These are phyloP conservation scores for Gopherus flavomarginatus DNA, from an alignment of 2,113 vertebrate genomes.

Conservation along the genomic window DNA sequence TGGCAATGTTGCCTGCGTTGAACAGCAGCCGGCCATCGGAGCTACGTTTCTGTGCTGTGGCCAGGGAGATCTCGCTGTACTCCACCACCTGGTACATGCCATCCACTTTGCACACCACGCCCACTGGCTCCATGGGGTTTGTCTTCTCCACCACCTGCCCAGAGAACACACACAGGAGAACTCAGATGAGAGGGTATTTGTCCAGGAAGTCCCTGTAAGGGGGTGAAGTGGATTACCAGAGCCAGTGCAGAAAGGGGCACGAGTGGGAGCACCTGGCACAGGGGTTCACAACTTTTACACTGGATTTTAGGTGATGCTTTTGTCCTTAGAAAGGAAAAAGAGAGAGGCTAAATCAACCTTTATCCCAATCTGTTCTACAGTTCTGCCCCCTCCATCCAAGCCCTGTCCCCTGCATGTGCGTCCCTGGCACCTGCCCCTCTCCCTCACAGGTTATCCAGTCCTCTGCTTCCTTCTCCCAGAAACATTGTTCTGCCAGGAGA, in stretches of 20 bases:
- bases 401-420: not conserved
- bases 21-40: slow-evolving; percentile 91
- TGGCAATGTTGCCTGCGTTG: slow-evolving; percentile 93
- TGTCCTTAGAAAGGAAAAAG: not conserved
- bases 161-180: not conserved
- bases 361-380: not conserved
- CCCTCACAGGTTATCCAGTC: not conserved
- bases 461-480: not conserved
- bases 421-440: not conserved
- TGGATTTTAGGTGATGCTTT: not conserved
- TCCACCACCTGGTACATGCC: slow-evolving; percentile 95
- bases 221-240: not conserved
- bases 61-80: slow-evolving; percentile 96
- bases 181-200: not conserved
- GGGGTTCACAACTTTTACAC: not conserved
- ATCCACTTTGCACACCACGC: slow-evolving; percentile 94
- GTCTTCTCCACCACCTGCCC: slow-evolving; percentile 96
- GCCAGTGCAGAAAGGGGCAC: not conserved
- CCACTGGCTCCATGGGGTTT: slow-evolving; percentile 95
- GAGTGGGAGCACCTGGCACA: not conserved
- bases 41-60: slow-evolving; percentile 89
- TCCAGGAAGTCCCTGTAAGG: fast-evolving
- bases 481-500: not conserved
- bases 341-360: not conserved
- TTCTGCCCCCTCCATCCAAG: not conserved